Evolutionary conservation across 1,140 invertebrate species (phyloP).

Genomic region (Goniozus legneri): DNA sequence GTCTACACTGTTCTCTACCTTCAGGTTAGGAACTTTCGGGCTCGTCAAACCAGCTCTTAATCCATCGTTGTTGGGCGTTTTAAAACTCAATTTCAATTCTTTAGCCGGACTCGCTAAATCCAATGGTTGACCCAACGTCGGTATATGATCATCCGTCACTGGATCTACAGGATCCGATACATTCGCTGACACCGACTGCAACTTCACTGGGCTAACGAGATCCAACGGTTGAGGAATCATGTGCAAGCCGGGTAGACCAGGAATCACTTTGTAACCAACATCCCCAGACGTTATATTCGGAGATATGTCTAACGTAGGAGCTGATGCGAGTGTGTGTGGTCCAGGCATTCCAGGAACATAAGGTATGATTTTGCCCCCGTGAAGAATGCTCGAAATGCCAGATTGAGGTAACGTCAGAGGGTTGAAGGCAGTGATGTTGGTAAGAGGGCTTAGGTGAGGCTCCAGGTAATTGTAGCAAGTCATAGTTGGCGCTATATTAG

Average conservation of each 20-base stretch:
- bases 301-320: constrained; percentile 46
- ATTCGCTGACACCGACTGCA: background rate
- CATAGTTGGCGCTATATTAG: constrained; percentile 55
- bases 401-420: constrained; percentile 59
- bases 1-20: constrained; percentile 16
- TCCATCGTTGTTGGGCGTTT: constrained; percentile 18
- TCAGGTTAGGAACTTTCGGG: constrained; percentile 28
- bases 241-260: constrained; percentile 35
- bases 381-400: constrained; percentile 41
- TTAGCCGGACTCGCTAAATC: constrained; percentile 38
- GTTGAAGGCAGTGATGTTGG: constrained; percentile 67
- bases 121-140: constrained; percentile 27
- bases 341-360: constrained; percentile 84
- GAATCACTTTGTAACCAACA: constrained; percentile 38
- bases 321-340: constrained; percentile 60
- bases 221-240: constrained; percentile 42
- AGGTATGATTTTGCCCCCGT: constrained; percentile 71
- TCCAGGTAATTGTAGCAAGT: constrained; percentile 41
- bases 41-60: constrained; percentile 19
- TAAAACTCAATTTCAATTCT: constrained; percentile 27
- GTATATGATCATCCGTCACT: constrained; percentile 9
- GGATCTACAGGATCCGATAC: constrained; percentile 21
- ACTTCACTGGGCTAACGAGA: constrained; percentile 39
- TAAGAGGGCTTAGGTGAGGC: constrained; percentile 48
- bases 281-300: constrained; percentile 25